Evolutionary conservation across 2,888 invertebrate species (phyloP).

Genomic region (Oscheius onirici): DNA sequence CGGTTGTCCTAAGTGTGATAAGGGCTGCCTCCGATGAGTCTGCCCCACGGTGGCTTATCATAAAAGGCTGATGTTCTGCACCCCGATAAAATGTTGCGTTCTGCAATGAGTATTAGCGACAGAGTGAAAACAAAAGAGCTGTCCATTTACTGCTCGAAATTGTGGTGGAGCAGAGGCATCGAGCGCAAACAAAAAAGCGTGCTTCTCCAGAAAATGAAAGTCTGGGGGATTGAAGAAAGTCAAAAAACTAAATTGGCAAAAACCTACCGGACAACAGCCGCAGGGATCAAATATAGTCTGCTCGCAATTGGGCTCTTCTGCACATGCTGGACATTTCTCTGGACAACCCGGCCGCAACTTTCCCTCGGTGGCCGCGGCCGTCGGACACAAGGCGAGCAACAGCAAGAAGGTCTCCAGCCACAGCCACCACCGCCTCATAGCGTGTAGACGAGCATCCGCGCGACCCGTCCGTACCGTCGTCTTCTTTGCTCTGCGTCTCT

Average conservation of each 20-base stretch:
- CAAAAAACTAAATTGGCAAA: not conserved
- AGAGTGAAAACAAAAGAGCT: no score
- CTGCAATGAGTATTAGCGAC: not conserved
- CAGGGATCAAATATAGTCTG: conserved; percentile 46
- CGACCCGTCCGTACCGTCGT: conserved; percentile 31
- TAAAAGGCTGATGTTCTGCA: conserved; percentile 8
- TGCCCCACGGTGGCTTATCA: conserved; percentile 30
- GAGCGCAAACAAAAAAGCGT: conserved; percentile 30
- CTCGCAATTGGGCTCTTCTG: conserved; percentile 34
- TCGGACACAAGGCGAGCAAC: conserved; percentile 5
- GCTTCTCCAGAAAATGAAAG: conserved; percentile 8
- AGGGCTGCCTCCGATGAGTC: conserved; percentile 17
- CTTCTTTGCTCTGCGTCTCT: conserved; percentile 28
- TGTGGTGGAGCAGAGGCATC: not conserved
- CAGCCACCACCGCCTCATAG: conserved; percentile 34
- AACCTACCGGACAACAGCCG: conserved; percentile 53
- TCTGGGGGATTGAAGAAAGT: not conserved
- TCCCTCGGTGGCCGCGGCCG: conserved; percentile 27
- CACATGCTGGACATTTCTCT: conserved; percentile 37
- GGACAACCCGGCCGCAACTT: conserved; percentile 26
- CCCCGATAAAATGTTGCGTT: conserved; percentile 22
- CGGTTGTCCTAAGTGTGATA: not conserved
- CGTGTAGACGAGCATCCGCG: conserved; percentile 33
- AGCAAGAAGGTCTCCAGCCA: conserved; percentile 30
- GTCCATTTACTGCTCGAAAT: no score